These are phyloP conservation scores for Cheilosia scutellata DNA, from an alignment of 2,888 invertebrate genomes.

Conservation along the genomic window DNA sequence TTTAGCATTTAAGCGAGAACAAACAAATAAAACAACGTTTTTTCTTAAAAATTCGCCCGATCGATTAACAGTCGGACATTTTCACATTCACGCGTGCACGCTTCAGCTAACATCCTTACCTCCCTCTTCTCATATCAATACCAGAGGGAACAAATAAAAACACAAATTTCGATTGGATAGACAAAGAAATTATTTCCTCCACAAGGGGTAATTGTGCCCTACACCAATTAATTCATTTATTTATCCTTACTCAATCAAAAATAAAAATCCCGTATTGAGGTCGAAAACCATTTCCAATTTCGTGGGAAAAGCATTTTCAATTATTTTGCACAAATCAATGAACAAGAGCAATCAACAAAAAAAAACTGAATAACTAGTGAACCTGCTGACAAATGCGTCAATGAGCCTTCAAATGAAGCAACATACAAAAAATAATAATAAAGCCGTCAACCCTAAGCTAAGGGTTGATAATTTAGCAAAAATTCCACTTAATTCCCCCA, in stretches of 20 bases:
- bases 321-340: constrained; percentile 61
- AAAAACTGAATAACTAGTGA: constrained; percentile 20
- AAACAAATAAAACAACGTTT: constrained; percentile 31
- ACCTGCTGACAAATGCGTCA: constrained; percentile 67
- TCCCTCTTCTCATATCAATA: constrained; percentile 34
- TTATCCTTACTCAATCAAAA: constrained; percentile 72
- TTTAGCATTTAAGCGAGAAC: constrained; percentile 47
- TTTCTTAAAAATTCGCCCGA: constrained; percentile 57
- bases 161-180: constrained; percentile 44
- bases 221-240: constrained; percentile 76
- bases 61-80: constrained; percentile 68
- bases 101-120: constrained; percentile 66
- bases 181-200: constrained; percentile 73
- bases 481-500: constrained; percentile 72
- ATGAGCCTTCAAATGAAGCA: constrained; percentile 54
- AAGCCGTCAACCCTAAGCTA: constrained; percentile 37
- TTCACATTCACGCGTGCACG: constrained; percentile 70
- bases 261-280: constrained; percentile 41
- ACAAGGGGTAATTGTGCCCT: constrained; percentile 71
- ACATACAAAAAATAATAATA: constrained; percentile 4
- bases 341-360: constrained; percentile 18
- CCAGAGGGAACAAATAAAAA: constrained; percentile 11
- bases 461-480: constrained; percentile 66
- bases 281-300: constrained; percentile 66
- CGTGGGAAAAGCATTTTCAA: constrained; percentile 74